Conservation (phyloP, 2,888 invertebrate genomes). For the Folsomia candida region DNA sequence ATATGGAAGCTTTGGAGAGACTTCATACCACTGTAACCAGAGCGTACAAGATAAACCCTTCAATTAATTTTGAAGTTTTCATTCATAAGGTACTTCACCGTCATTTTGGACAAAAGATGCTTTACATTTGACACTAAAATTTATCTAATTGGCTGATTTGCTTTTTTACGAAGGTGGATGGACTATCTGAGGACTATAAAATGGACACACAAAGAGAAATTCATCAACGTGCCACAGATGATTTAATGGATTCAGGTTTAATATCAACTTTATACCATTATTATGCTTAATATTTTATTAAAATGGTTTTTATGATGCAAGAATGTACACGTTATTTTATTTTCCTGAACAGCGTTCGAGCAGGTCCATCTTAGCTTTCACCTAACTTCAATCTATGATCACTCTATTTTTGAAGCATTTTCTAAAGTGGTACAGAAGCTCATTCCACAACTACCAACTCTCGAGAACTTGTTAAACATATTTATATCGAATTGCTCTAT, state of each 20-base stretch:
- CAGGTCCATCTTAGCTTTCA: constrained; percentile 91
- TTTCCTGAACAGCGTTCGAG: constrained; percentile 62
- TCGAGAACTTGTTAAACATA: constrained; percentile 96
- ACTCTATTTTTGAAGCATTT: constrained; percentile 99
- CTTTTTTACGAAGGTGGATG: too few species aligned
- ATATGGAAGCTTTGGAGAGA: constrained; percentile 90
- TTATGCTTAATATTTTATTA: too few species aligned
- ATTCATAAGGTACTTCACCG: constrained; percentile 47
- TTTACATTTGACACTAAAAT: not conserved
- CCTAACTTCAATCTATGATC: constrained; percentile 98
- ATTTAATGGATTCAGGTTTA: constrained; percentile 84
- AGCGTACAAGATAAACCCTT: constrained; percentile 91
- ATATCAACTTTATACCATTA: too few species aligned
- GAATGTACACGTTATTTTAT: constrained; percentile 5
- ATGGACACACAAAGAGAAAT: constrained; percentile 99
- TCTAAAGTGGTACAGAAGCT: constrained; percentile 99
- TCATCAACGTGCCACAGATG: constrained; percentile 93
- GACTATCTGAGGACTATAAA: constrained; percentile 96
- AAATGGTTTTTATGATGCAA: too few species aligned
- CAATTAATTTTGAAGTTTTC: constrained; percentile 88
- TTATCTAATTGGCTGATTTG: too few species aligned
- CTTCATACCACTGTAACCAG: constrained; percentile 89
- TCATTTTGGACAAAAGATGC: not conserved
- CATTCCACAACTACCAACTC: constrained; percentile 91
- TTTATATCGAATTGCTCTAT: constrained; percentile 98